phyloP scores from a whole-genome alignment of 2,113 vertebrate species.

The Trogon surrucura region DNA sequence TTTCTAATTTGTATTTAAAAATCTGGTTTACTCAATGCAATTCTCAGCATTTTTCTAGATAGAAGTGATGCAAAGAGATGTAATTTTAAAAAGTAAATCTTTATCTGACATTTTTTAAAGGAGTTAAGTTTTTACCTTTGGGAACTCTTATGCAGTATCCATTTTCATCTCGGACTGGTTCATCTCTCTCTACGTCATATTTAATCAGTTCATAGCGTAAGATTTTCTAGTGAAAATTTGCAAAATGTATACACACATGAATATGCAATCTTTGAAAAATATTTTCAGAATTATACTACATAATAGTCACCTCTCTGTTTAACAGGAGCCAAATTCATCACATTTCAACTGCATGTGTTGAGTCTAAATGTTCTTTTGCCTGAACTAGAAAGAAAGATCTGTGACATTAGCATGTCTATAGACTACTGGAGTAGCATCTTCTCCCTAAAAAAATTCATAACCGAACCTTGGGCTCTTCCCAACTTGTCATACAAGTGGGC shows the following conservation, averaged over 20 bases:
- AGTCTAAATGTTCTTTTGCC: not conserved
- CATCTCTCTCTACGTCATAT: constrained; percentile 85
- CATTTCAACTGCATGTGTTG: not conserved
- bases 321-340: not conserved
- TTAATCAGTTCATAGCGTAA: constrained; percentile 79
- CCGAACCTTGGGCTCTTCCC: not conserved
- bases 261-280: not conserved
- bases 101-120: not conserved
- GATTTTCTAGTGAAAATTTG: constrained; percentile 66
- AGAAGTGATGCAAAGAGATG: not conserved
- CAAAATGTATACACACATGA: not conserved
- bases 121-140: constrained; percentile 76
- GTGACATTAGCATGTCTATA: not conserved
- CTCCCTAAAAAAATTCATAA: not conserved
- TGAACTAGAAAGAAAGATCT: not conserved
- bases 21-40: not conserved
- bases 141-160: constrained; percentile 83
- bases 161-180: constrained; percentile 78
- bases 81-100: not conserved
- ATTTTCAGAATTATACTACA: not conserved
- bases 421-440: not conserved
- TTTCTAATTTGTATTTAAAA: not conserved
- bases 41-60: not conserved
- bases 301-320: not conserved
- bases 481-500: not conserved